phyloP scores from a whole-genome alignment of 2,113 vertebrate genomes.

The Rhodinocichla rosea region DNA sequence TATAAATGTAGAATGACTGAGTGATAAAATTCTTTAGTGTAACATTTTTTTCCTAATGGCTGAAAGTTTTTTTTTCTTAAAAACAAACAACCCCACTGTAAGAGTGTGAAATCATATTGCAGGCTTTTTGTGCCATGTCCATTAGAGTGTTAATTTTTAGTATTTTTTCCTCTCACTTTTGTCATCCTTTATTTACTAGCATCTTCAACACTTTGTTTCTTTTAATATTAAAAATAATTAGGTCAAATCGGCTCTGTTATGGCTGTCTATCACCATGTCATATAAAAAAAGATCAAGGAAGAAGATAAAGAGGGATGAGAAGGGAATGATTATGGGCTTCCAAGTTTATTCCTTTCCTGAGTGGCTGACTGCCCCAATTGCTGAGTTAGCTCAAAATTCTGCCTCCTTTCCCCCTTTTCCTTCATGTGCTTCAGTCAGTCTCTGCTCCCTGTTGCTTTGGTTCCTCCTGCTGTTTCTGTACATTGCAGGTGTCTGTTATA shows the following conservation, averaged over 20 bases:
- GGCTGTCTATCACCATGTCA: fast-evolving
- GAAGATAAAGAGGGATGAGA: background rate
- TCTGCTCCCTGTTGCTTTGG: background rate
- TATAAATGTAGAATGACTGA: background rate
- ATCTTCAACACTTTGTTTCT: background rate
- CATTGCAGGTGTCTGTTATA: background rate
- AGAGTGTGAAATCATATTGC: background rate
- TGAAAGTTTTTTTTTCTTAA: background rate
- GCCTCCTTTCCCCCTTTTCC: background rate
- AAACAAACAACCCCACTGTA: background rate
- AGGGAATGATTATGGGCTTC: background rate
- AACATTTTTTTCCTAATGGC: background rate
- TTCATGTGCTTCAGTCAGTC: background rate
- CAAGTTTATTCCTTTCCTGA: background rate
- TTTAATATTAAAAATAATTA: background rate
- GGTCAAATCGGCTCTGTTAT: background rate
- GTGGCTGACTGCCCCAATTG: background rate
- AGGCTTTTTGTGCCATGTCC: background rate
- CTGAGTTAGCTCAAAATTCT: background rate
- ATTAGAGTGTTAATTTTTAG: background rate
- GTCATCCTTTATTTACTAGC: background rate
- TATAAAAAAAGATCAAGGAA: background rate
- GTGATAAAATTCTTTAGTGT: background rate
- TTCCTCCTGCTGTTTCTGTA: background rate
- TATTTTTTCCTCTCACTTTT: background rate